Evolutionary conservation across 2,113 vertebrate species (phyloP).

Genomic region (Gadus macrocephalus): DNA sequence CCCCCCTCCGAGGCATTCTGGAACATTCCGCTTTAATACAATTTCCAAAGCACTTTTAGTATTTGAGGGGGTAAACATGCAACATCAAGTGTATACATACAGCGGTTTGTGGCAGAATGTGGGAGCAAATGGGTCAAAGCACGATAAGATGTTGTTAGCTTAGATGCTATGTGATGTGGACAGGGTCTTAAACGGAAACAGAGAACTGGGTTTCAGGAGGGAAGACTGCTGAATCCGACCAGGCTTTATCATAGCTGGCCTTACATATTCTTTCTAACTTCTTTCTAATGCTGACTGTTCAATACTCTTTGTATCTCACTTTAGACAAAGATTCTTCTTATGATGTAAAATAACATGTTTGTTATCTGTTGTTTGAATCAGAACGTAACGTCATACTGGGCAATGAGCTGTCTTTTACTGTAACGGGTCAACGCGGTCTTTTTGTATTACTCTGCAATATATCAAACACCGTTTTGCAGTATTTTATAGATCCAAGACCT

Average conservation of each 20-base stretch:
- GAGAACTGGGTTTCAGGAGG: conserved; percentile 31
- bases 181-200: conserved; percentile 41
- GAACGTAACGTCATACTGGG: conserved; percentile 56
- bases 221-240: conserved; percentile 38
- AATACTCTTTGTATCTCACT: conserved; percentile 75
- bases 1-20: neutral
- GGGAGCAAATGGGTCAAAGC: neutral
- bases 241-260: conserved; percentile 70
- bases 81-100: neutral
- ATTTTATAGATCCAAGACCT: conserved; percentile 68
- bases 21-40: neutral
- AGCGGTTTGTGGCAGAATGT: neutral
- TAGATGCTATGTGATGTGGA: conserved; percentile 35
- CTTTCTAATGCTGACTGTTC: conserved; percentile 77
- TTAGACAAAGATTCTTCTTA: conserved; percentile 45
- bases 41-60: neutral
- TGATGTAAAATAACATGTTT: conserved; percentile 35
- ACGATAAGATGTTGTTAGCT: neutral
- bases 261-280: conserved; percentile 76
- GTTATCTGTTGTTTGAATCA: conserved; percentile 60
- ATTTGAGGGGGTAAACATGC: neutral
- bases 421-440: conserved; percentile 65
- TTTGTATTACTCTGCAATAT: conserved; percentile 77
- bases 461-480: conserved; percentile 66
- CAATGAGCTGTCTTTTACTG: conserved; percentile 51